Conservation (phyloP, 2,888 invertebrate species). For the Lutraria lutraria region DNA sequence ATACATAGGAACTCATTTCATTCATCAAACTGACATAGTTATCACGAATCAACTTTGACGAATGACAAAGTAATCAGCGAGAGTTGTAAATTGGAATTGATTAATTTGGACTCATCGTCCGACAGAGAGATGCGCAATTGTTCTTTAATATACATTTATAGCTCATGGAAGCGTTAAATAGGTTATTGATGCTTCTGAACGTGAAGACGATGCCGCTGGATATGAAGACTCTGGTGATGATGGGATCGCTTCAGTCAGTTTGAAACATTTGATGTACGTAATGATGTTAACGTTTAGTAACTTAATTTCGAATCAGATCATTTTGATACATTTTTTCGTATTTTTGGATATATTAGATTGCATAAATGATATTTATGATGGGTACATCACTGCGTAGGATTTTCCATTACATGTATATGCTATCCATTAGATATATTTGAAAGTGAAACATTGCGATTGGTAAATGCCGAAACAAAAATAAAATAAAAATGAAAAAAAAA, state of each 20-base stretch:
- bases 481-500: no score
- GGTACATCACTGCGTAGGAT: no score
- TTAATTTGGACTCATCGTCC: not conserved
- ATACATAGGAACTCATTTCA: not conserved
- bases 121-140: not conserved
- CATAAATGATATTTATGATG: no score
- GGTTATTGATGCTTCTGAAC: not conserved
- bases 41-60: not conserved
- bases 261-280: not conserved
- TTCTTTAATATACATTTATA: not conserved
- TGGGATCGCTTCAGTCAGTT: not conserved
- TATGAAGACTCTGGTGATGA: not conserved
- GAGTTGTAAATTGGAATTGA: constrained; percentile 1
- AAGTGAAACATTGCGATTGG: no score
- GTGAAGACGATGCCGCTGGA: not conserved
- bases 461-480: no score
- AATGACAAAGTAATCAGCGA: not conserved
- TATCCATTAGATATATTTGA: no score
- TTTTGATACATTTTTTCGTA: no score
- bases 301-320: not conserved
- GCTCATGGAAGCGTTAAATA: not conserved
- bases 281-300: not conserved
- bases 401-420: no score
- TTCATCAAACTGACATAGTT: not conserved
- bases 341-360: no score